phyloP scores from a whole-genome alignment of 2,797 vertebrate genomes.

The Liparis tanakae region DNA sequence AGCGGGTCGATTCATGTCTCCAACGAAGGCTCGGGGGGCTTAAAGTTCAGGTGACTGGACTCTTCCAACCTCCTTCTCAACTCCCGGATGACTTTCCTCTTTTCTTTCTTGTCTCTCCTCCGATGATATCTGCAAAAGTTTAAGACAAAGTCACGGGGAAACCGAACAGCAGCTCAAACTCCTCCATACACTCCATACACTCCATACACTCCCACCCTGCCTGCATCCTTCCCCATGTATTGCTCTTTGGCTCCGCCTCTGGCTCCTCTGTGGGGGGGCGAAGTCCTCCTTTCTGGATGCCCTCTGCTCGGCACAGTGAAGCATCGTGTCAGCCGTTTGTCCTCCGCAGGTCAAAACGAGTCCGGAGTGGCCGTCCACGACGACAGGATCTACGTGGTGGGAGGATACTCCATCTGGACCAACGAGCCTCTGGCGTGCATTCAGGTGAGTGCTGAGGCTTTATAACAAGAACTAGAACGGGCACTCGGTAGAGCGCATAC shows the following conservation, averaged over 20 bases:
- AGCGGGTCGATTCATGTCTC: constrained; percentile 1
- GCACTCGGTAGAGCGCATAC: no score
- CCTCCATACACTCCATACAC: constrained; percentile 8
- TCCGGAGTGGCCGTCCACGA: constrained; percentile 95
- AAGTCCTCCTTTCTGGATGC: constrained; percentile 58
- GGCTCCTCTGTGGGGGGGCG: constrained; percentile 20
- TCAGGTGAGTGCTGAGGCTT: constrained; percentile 86
- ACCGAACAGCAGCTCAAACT: constrained; percentile 33
- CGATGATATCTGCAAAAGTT: constrained; percentile 50
- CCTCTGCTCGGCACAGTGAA: constrained; percentile 63
- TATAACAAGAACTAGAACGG: no score
- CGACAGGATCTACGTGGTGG: constrained; percentile 97
- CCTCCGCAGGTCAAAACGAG: constrained; percentile 92
- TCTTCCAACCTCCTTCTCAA: constrained; percentile 9
- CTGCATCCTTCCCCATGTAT: constrained; percentile 44
- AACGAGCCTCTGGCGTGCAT: constrained; percentile 98
- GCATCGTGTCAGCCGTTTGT: constrained; percentile 47
- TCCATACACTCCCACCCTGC: constrained; percentile 14
- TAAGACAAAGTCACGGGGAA: constrained; percentile 60
- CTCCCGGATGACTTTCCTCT: constrained; percentile 31
- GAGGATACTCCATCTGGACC: constrained; percentile 99
- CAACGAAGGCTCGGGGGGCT: constrained; percentile 1
- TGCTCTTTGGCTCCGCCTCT: constrained; percentile 8
- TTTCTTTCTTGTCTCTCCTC: constrained; percentile 32
- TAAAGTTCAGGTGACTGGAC: constrained; percentile 31